phyloP scores from a whole-genome alignment of 2,797 vertebrate species.

The Melanogrammus aeglefinus region DNA sequence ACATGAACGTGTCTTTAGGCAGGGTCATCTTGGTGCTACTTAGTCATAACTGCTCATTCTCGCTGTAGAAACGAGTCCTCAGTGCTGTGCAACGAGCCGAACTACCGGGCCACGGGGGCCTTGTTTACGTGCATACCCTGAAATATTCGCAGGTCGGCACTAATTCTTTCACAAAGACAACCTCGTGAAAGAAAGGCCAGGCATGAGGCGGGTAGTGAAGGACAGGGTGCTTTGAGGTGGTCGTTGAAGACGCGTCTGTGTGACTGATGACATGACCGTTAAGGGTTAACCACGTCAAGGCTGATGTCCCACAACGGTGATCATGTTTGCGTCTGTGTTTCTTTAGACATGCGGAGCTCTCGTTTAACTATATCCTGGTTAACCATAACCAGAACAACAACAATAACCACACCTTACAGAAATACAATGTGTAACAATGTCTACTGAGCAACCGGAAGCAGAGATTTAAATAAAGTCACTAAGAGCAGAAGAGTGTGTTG shows the following conservation, averaged over 20 bases:
- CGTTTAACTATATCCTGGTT: neutral
- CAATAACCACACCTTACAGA: neutral
- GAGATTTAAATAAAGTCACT: constrained; percentile 6
- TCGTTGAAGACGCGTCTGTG: neutral
- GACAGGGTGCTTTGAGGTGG: neutral
- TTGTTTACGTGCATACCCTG: neutral
- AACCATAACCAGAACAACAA: neutral
- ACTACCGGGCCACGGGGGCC: neutral
- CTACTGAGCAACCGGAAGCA: neutral
- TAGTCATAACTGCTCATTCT: constrained; percentile 30
- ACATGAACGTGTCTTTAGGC: constrained; percentile 39
- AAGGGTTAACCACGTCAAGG: neutral
- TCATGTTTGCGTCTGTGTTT: neutral
- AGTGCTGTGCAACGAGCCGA: neutral
- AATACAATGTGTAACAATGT: neutral
- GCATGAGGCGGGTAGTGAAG: neutral
- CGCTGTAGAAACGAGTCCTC: constrained; percentile 22
- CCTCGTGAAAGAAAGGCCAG: neutral
- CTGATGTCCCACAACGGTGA: neutral
- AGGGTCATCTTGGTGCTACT: constrained; percentile 65
- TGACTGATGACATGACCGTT: neutral
- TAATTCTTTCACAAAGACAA: neutral
- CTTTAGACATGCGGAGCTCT: neutral
- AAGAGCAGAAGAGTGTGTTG: neutral
- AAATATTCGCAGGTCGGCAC: neutral